Base-by-base conservation (phyloP, 2,797 vertebrate genomes). In the Brachyalestes nurse region DNA sequence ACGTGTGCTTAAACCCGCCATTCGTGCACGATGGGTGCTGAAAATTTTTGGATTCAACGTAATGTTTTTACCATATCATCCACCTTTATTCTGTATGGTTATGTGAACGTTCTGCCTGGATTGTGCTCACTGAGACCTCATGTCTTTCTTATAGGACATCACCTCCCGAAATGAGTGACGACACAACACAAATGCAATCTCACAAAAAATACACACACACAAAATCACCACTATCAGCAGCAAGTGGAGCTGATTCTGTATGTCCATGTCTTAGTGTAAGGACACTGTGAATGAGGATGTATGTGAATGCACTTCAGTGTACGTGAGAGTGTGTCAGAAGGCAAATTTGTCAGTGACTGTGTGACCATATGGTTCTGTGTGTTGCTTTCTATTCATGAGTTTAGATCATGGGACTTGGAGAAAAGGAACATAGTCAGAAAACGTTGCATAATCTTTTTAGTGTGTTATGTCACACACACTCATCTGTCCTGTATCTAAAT, bases 111-210 rank as follows among this genome's bases (percentile, higher is more conserved):
- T 51, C 3, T 13, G 13, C 47, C 47, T 34, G 34, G 34, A 34
- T 2, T 34, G 34, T 34, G 34, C 34, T 34, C 34, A 34, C 34
- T 3, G 2, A 45, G 10, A 45, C 42, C 42, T 45, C 10, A 45
- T 45, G 23, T 72, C 34, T 38, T 67, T 6, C 23, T 71, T 51
- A 19, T 84, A 95, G 94, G 93, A 93, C 65, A 95, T 95, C 82
- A 94, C 93, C 0, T 94, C 94, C 2, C 88, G 90, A 61, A 95
- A 95, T 40, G 93, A 95, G 88, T 95, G 80, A 85, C 45, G 9
- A 45, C 6, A 14, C 25, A 34, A 34, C 60, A 66, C 34, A 71
- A 28, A 10, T 25, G 23, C 40, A 75, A n/a, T 45, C 16, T 47
- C 34, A 23, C 16, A 16, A 8, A 38, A 60, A 53, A 72, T 66